Conservation (phyloP, 2,113 vertebrate species). For the Oreocharis arfaki region DNA sequence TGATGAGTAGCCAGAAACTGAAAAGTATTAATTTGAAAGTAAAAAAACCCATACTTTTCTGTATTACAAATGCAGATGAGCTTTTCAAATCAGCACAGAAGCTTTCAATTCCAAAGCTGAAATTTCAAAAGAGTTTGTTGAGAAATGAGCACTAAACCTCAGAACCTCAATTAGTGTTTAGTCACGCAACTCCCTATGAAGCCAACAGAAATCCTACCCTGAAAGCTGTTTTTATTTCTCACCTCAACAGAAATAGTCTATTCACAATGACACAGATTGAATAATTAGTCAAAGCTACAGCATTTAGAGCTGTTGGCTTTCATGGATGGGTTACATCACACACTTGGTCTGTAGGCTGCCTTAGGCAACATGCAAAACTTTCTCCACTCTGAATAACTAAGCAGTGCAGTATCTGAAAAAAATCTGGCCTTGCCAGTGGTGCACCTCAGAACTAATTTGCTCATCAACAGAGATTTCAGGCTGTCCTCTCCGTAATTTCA, state of each 20-base stretch:
- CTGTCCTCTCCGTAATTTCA: not conserved
- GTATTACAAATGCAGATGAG: not conserved
- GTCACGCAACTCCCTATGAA: not conserved
- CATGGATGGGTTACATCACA: not conserved
- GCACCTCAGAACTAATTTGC: not conserved
- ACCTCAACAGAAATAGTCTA: constrained; percentile 30
- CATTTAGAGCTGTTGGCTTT: not conserved
- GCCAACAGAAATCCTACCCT: not conserved
- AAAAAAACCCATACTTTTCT: not conserved
- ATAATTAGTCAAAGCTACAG: constrained; percentile 8
- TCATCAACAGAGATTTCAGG: not conserved
- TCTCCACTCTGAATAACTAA: not conserved
- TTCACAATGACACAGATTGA: constrained; percentile 32
- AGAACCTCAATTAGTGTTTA: constrained; percentile 10
- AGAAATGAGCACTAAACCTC: not conserved
- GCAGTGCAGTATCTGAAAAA: not conserved
- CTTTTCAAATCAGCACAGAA: not conserved
- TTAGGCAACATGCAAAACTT: not conserved
- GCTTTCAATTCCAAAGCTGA: constrained; percentile 1
- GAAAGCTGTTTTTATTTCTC: constrained; percentile 13
- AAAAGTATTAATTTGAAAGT: not conserved
- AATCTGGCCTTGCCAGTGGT: not conserved
- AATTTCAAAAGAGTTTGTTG: not conserved
- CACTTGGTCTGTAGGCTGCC: not conserved
- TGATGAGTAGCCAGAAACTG: not conserved